These are phyloP conservation scores for Chironomus tentans DNA, from an alignment of 2,888 invertebrate genomes.

Conservation along the genomic window DNA sequence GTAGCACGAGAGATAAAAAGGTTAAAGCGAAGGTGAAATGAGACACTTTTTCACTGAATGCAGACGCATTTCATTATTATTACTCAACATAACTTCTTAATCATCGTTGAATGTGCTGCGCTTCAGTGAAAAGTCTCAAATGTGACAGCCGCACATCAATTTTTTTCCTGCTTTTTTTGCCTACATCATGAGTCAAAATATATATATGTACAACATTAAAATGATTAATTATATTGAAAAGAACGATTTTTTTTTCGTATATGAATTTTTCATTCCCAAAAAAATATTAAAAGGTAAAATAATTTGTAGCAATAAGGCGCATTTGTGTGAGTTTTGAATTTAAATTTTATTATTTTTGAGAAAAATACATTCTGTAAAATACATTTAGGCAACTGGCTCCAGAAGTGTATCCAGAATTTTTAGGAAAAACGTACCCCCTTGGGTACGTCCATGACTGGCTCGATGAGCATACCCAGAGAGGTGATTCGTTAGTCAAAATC, in stretches of 20 bases:
- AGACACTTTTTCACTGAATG: conserved; percentile 7
- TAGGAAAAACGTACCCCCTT: no score
- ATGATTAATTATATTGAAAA: conserved; percentile 23
- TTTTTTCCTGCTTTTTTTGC: not conserved
- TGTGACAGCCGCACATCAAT: conserved; percentile 20
- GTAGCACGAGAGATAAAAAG: not conserved
- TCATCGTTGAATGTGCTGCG: not conserved
- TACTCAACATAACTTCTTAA: not conserved
- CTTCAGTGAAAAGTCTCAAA: not conserved
- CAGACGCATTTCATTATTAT: no score
- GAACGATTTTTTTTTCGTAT: not conserved
- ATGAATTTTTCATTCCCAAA: not conserved
- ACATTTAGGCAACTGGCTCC: no score
- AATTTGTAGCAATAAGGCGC: no score
- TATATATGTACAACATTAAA: not conserved
- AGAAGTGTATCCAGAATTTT: no score
- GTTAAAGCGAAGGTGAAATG: conserved; percentile 17
- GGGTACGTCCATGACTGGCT: no score
- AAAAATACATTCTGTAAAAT: no score
- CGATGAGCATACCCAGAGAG: no score
- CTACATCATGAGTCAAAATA: not conserved
- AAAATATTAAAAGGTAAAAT: no score
- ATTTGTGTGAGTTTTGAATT: no score
- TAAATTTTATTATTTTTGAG: no score
- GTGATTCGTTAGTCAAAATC: no score